A percentile compares a stretch with the other conserved stretches of the same genome.
Conservation (phyloP, 1,140 invertebrate species). For the Arctopsyche grandis region DNA sequence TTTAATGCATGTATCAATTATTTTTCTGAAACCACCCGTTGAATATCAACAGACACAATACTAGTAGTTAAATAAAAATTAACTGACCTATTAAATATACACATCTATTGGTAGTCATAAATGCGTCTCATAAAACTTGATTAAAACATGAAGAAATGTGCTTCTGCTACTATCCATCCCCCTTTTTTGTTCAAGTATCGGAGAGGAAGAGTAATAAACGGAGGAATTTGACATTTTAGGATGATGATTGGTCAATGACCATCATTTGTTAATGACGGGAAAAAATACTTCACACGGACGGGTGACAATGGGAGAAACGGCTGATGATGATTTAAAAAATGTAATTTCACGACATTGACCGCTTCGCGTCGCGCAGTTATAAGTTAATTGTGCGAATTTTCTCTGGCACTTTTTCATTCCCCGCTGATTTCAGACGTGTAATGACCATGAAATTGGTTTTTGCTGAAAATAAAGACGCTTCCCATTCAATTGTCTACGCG, state of each 20-base stretch:
- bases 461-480: background rate
- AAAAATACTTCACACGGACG: background rate
- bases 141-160: too few relatives aligned
- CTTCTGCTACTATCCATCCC: too few relatives aligned
- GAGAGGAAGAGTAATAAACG: too few relatives aligned
- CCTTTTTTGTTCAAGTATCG: too few relatives aligned
- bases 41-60: background rate
- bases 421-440: background rate
- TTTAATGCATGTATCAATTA: too few relatives aligned
- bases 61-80: background rate
- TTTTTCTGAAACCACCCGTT: too few relatives aligned
- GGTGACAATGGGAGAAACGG: background rate
- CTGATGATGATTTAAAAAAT: background rate
- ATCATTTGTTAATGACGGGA: background rate
- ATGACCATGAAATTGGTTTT: conserved; percentile 9
- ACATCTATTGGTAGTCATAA: background rate
- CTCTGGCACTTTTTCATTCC: background rate
- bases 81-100: too few relatives aligned
- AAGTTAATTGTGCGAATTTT: too few relatives aligned
- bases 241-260: background rate
- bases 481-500: background rate
- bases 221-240: too few relatives aligned
- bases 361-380: background rate
- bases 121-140: background rate
- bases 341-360: background rate